Percentiles rank a stretch among this genome's conserved stretches.
These are phyloP conservation scores for Charadrius vociferus DNA, from an alignment of 2,113 vertebrate genomes.

Conservation along the genomic window DNA sequence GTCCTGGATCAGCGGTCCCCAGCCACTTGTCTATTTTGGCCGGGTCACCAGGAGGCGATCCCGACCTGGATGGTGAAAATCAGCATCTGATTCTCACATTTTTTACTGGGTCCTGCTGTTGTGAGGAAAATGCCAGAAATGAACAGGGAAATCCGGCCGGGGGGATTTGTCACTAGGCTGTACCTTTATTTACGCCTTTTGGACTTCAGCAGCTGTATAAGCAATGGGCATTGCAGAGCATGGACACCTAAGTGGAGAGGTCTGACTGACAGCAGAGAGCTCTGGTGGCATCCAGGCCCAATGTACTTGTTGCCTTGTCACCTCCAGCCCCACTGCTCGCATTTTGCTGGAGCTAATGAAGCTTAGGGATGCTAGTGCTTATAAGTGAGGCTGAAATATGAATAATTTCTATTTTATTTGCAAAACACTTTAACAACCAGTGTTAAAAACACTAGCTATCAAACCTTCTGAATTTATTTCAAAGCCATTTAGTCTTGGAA, in stretches of 20 bases:
- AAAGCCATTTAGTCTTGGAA: neutral
- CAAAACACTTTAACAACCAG: neutral
- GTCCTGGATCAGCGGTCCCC: neutral
- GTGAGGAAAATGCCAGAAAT: neutral
- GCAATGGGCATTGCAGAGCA: neutral
- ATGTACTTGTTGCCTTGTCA: rapidly evolving
- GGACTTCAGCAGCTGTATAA: neutral
- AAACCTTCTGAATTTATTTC: neutral
- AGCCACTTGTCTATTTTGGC: neutral
- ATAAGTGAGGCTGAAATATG: neutral
- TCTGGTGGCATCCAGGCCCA: neutral
- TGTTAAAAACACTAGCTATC: neutral
- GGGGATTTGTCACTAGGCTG: neutral
- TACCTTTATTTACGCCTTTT: neutral
- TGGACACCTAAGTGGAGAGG: neutral
- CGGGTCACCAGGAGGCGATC: neutral
- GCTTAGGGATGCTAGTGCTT: neutral
- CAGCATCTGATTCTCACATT: neutral
- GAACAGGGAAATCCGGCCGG: neutral
- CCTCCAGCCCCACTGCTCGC: neutral
- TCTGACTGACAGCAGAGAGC: neutral
- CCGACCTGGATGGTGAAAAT: neutral
- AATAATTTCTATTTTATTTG: neutral
- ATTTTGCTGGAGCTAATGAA: neutral
- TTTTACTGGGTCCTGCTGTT: neutral